These are phyloP conservation scores for Paramacrobiotus metropolitanus DNA, from an alignment of 1,140 invertebrate species.

Conservation along the genomic window DNA sequence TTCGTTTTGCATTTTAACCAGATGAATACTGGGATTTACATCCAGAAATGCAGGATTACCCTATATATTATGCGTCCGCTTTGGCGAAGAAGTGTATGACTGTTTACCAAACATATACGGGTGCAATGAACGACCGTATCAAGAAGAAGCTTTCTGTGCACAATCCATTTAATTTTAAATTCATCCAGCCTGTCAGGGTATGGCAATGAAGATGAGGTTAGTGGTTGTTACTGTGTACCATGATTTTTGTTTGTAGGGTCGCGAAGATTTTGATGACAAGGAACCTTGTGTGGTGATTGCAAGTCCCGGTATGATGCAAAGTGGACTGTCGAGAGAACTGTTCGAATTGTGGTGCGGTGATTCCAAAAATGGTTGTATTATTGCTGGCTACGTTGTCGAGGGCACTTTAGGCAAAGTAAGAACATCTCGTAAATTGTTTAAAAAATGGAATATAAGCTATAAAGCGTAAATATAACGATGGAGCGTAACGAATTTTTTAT, in stretches of 20 bases:
- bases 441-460: neutral
- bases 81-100: slow-evolving; percentile 99
- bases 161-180: slow-evolving; percentile 97
- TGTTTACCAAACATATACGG: slow-evolving; percentile 97
- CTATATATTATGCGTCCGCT: slow-evolving; percentile 97
- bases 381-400: slow-evolving; percentile 97
- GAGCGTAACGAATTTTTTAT: slow-evolving; percentile 6
- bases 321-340: slow-evolving; percentile 78
- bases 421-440: too few species aligned
- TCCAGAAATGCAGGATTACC: slow-evolving; percentile 92
- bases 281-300: slow-evolving; percentile 98
- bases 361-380: slow-evolving; percentile 89
- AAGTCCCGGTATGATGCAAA: slow-evolving; percentile 99
- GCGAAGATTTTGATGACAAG: slow-evolving; percentile 97
- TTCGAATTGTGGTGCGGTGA: slow-evolving; percentile 98
- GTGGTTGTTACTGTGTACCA: neutral
- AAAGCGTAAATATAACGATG: slow-evolving; percentile 1
- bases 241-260: slow-evolving; percentile 38
- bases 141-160: slow-evolving; percentile 83
- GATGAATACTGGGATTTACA: slow-evolving; percentile 97
- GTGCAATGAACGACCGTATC: slow-evolving; percentile 97
- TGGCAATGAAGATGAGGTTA: neutral
- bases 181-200: slow-evolving; percentile 91
- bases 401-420: slow-evolving; percentile 81
- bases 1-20: too few species aligned